Base-by-base conservation (phyloP, 2,888 invertebrate species). In the Caenorhabditis afra region DNA sequence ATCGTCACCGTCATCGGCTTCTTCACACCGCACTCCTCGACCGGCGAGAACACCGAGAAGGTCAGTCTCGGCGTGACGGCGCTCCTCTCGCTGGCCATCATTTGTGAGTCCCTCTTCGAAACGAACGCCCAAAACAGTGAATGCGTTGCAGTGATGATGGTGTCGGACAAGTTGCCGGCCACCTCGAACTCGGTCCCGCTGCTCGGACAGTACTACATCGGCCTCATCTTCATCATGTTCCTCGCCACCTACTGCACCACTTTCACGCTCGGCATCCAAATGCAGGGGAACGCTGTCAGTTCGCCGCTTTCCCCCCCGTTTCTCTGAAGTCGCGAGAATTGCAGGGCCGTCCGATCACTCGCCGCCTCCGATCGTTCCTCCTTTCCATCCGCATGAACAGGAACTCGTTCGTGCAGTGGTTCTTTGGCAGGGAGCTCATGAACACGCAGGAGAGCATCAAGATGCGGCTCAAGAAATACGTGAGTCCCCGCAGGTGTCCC, bases 1-100 rank as follows among this genome's bases (percentile, higher is more conserved):
- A 88, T 88, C 20, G 89, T 90, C 49, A 90, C 89, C 0, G 87
- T 90, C 14, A 87, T 90, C 71, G 90, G 90, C 29, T 90, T 88
- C 58, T 90, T 90, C 80, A 90, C 89, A 1, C 89, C 90, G 1
- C 88, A 90, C 62, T 87, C 87, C 0, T 86, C 87, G 7, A 89
- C 88, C 1, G 90, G 90, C 20, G 90, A 90, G 66, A 90, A 90
- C 65, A 87, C 87, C 8, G 90, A 90, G 67, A 90, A 90, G 79
- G 88, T 87, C 47, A 83, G 83, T 23, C 80, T 89, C 1, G 89
- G 89, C 47, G 89, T 88, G 35, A 89, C 89, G 41, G 87, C 88
- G 0, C 83, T 87, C 3, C 81, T 89, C 20, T 86, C 87, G 1
- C 44, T 89, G 52, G 89, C 87, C 16, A 87, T 89, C 55, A 89